phyloP scores from a whole-genome alignment of 2,888 invertebrate genomes.

The Eupithecia vulgata region DNA sequence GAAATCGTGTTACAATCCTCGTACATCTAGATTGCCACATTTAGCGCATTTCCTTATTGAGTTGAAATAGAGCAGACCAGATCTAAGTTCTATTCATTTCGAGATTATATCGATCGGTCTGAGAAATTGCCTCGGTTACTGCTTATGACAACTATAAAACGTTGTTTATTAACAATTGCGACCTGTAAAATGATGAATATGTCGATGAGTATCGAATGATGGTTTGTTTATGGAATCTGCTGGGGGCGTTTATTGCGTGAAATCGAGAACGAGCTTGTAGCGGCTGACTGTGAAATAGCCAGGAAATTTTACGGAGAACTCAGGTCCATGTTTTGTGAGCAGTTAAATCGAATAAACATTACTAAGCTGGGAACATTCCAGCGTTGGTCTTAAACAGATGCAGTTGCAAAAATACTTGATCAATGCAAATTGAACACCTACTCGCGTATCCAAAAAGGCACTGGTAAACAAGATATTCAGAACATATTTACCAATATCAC shows the following conservation, averaged over 20 bases:
- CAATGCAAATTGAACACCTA: conserved; percentile 25
- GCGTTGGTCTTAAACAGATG: conserved; percentile 10
- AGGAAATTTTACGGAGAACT: conserved; percentile 8
- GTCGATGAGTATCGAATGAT: conserved; percentile 52
- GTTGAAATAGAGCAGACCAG: conserved; percentile 37
- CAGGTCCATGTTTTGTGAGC: conserved; percentile 5
- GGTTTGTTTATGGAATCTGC: conserved; percentile 43
- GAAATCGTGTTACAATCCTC: conserved; percentile 39
- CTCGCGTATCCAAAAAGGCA: conserved; percentile 12
- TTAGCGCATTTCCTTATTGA: conserved; percentile 54
- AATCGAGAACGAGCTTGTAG: conserved; percentile 14
- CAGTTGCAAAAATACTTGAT: conserved; percentile 19
- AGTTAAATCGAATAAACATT: conserved; percentile 2
- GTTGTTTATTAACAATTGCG: conserved; percentile 58
- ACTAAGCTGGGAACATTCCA: conserved; percentile 7
- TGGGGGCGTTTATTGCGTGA: conserved; percentile 34
- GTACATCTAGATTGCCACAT: conserved; percentile 47
- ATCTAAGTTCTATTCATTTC: conserved; percentile 36
- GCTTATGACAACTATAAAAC: conserved; percentile 63
- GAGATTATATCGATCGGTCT: conserved; percentile 47
- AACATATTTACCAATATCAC: conserved; percentile 6
- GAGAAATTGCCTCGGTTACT: conserved; percentile 63
- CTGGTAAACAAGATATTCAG: conserved; percentile 2
- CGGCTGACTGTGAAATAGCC: conserved; percentile 20
- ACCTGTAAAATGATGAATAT: conserved; percentile 56